A percentile compares a stretch with the other conserved stretches of the same genome.
phyloP scores from a whole-genome alignment of 2,888 invertebrate species.

The Agrochola litura region DNA sequence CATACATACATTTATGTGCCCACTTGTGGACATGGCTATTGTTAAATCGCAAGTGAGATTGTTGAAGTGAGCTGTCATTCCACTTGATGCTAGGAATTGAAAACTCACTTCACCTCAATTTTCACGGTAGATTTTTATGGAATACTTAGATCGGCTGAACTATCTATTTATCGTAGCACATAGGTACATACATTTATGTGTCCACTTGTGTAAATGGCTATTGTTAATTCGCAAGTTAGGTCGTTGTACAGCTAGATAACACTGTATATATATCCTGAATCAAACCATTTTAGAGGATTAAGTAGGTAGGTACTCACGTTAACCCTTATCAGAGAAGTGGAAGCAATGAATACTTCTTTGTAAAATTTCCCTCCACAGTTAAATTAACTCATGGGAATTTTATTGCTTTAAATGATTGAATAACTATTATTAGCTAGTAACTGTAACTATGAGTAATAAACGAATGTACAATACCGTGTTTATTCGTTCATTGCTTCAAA shows the following conservation, averaged over 20 bases:
- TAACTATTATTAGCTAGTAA: slow-evolving; percentile 16
- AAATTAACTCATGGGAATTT: slow-evolving; percentile 8
- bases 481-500: slow-evolving; percentile 18
- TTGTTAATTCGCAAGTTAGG: not conserved
- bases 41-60: not conserved
- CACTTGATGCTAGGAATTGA: too few species aligned
- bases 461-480: slow-evolving; percentile 19
- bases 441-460: slow-evolving; percentile 23
- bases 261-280: slow-evolving; percentile 7
- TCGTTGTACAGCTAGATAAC: not conserved
- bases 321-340: not conserved
- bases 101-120: too few species aligned
- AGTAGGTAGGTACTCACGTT: slow-evolving; percentile 27
- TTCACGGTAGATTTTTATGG: too few species aligned
- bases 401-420: slow-evolving; percentile 9
- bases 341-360: slow-evolving; percentile 8
- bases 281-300: slow-evolving; percentile 10
- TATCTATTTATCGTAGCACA: not conserved
- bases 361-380: not conserved
- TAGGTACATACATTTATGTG: not conserved
- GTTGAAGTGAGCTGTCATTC: too few species aligned
- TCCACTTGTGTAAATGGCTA: not conserved
- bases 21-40: not conserved
- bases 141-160: too few species aligned
- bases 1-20: not conserved